Evolutionary conservation across 2,888 invertebrate species (phyloP), one percentile per base, ranked within the genome.

Genomic region (Peribatodes rhomboidaria): DNA sequence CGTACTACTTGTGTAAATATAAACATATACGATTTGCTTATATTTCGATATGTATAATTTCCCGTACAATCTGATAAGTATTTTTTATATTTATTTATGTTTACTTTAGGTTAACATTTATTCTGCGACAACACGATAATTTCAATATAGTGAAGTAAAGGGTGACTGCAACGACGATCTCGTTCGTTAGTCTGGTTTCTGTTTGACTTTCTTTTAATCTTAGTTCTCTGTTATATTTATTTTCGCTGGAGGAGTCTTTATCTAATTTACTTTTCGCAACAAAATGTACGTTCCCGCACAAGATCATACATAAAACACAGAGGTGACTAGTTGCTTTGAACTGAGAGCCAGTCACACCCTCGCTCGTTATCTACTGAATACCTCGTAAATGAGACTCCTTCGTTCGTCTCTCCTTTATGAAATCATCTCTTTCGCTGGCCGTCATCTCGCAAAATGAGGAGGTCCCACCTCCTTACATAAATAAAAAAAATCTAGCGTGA

Each of bases 361-460:
- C 70, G 70, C 84, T 88, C 84, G 82, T 86, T 87, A 85, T 75
- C 66, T 66, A 66, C 68, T 88, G 89, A 89, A 89, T 86, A 77
- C 81, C 64, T 65, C 78, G 84, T 86, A 87, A 90, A 87, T 87
- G 83, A 86, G 81, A 76, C 79, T 79, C 74, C 77, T 81, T 78
- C 77, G 72, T 76, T 62, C 68, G 60, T 57, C 73, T 72, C 75
- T 78, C 80, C 80, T 84, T 83, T 75, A 76, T 72, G 74, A 83
- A 83, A 84, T 84, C 79, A 79, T 74, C 72, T 72, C 76, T 79
- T 80, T 77, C 65, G 68, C 77, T 83, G 79, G 81, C 81, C 82
- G 69, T 77, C 65, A 62, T 67, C 64, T 57, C 44, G 61, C 65
- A 73, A 77, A 78, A 72, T 73, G 72, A 75, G 55, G 54, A 55